Conservation (phyloP, 1,140 invertebrate species). For the Asobara japonica region DNA sequence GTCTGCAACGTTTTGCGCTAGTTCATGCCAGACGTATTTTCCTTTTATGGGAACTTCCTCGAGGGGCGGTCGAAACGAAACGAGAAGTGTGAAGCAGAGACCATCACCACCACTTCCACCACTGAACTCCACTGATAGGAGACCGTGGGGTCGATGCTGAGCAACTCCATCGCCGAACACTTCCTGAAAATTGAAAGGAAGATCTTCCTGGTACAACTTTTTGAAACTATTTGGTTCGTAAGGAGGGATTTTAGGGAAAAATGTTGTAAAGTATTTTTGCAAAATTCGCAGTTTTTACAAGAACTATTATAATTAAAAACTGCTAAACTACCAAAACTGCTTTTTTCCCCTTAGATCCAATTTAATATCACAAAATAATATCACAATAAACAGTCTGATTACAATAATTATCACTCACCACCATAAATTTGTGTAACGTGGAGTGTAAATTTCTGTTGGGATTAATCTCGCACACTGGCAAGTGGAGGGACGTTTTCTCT, state of each 20-base stretch:
- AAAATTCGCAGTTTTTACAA: no score
- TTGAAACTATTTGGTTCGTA: no score
- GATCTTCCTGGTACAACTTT: neutral
- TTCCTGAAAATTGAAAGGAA: constrained; percentile 66
- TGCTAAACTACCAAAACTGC: no score
- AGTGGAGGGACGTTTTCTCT: constrained; percentile 82
- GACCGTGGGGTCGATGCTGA: constrained; percentile 84
- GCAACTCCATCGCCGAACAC: constrained; percentile 88
- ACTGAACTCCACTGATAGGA: constrained; percentile 74
- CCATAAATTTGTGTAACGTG: constrained; percentile 89
- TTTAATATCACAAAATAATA: no score
- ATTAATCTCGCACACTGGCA: constrained; percentile 89
- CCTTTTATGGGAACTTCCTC: constrained; percentile 87
- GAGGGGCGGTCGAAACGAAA: constrained; percentile 85
- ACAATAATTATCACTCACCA: constrained; percentile 64
- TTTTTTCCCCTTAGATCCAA: no score
- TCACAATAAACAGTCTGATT: no score
- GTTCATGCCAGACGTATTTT: constrained; percentile 89
- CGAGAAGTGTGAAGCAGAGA: constrained; percentile 82
- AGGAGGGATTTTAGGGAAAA: no score
- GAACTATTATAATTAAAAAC: no score
- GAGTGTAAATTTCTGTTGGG: constrained; percentile 86
- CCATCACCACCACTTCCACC: constrained; percentile 76
- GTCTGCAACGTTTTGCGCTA: constrained; percentile 76
- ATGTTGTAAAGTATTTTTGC: no score